Evolutionary conservation across 2,113 vertebrate genomes (phyloP), one percentile per base, ranked within the genome.

Genomic region (Salvelinus namaycush): DNA sequence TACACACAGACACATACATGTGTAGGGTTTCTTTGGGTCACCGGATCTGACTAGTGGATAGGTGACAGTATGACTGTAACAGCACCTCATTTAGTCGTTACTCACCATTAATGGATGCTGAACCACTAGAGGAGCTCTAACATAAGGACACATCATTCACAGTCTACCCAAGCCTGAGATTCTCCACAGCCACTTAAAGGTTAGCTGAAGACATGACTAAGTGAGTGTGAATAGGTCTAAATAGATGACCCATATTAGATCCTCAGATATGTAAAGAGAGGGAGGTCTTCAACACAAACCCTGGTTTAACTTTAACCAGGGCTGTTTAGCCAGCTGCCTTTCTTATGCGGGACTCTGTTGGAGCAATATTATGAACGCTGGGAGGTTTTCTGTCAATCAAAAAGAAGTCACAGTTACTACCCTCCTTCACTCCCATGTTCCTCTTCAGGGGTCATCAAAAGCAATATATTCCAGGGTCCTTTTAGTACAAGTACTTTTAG

Each of bases 361-460:
- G 85, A 78, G 79, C 76, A 90, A 93, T 91, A 90, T 93, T 44
- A 44, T 44, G 39, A 44, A 93, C 91, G 90, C 90, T 89, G 88
- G 79, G 86, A 73, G 82, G 83, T 87, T 87, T 89, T 89, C 67
- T 14, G 88, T 91, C 85, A 92, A 91, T 91, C 91, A 89, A 87
- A 92, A 91, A 93, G 86, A 91, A 92, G 92, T 92, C 93, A 91
- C 89, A 90, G 91, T 88, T 87, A 88, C 88, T 88, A 89, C 92
- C 89, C 87, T 90, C 88, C 67, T 62, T 81, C 77, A 85, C 76
- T 70, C 76, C 84, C 79, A 86, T 83, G 79, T 83, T 81, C 51
- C 79, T 89, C 24, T 86, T 83, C 18, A 79, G 72, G 51, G 76
- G 81, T 82, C 83, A 85, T 65, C 76, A 67, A 26, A 59, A 78